A percentile compares a stretch with the other conserved stretches of the same genome.
Conservation (phyloP, 2,888 invertebrate species). For the Vanessa cardui region DNA sequence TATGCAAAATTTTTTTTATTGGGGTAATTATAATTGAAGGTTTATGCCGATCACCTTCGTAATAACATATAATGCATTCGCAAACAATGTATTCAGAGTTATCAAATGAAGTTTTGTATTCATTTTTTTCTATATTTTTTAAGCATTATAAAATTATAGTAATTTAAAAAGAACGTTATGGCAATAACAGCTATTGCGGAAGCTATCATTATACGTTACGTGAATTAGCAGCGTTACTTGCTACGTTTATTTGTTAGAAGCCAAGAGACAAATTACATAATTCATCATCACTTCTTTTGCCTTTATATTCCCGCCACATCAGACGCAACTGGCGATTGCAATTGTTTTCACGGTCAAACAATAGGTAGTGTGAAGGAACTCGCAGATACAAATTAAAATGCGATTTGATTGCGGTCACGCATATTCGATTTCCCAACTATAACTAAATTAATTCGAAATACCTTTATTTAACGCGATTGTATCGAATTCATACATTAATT, state of each 20-base stretch:
- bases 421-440: not conserved
- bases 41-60: not conserved
- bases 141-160: too few relatives aligned
- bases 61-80: not conserved
- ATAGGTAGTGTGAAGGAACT: slow-evolving; percentile 57
- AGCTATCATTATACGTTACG: slow-evolving; percentile 16
- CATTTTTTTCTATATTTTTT: too few relatives aligned
- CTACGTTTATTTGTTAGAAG: not conserved
- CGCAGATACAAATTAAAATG: not conserved
- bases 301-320: slow-evolving; percentile 31
- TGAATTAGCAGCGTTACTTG: slow-evolving; percentile 4
- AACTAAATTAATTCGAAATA: not conserved
- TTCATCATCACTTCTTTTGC: slow-evolving; percentile 16
- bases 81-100: too few relatives aligned
- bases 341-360: slow-evolving; percentile 56
- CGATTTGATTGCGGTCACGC: not conserved
- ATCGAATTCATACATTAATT: too few relatives aligned
- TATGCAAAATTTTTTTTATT: too few relatives aligned
- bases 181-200: slow-evolving; percentile 21
- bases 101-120: too few relatives aligned
- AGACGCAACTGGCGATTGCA: slow-evolving; percentile 37
- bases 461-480: too few relatives aligned
- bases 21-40: too few relatives aligned
- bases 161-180: too few relatives aligned
- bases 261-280: slow-evolving; percentile 30